Conservation (phyloP, 2,888 invertebrate genomes). For the Drosophila dives region DNA sequence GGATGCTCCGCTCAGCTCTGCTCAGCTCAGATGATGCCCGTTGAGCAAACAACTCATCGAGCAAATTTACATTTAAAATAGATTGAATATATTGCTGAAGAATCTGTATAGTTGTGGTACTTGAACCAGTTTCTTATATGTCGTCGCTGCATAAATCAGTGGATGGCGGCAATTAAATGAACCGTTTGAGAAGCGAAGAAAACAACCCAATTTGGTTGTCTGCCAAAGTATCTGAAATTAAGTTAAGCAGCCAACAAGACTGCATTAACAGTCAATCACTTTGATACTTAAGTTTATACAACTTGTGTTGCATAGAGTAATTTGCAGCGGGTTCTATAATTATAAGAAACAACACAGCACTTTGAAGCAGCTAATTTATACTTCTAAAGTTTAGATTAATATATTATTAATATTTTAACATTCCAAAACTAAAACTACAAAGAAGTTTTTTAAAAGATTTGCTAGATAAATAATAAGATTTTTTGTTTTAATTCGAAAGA, state of each 20-base stretch:
- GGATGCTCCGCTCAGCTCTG: slow-evolving; percentile 2
- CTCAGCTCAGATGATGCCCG: slow-evolving; percentile 22
- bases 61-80: slow-evolving; percentile 47
- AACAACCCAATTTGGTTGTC: slow-evolving; percentile 68
- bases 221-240: slow-evolving; percentile 65
- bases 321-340: neutral
- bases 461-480: neutral
- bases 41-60: slow-evolving; percentile 22
- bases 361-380: neutral
- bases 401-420: neutral
- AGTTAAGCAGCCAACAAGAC: slow-evolving; percentile 17
- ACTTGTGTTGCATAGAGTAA: neutral
- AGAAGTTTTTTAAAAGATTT: neutral
- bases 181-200: slow-evolving; percentile 30
- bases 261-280: slow-evolving; percentile 20
- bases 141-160: slow-evolving; percentile 44
- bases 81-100: slow-evolving; percentile 13
- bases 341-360: neutral
- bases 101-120: neutral
- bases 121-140: neutral
- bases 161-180: slow-evolving; percentile 47
- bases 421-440: neutral
- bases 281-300: neutral
- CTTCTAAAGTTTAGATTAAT: neutral
- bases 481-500: neutral